Evolutionary conservation across 1,140 invertebrate genomes (phyloP).

Genomic region (Drosophila nigromelanica): DNA sequence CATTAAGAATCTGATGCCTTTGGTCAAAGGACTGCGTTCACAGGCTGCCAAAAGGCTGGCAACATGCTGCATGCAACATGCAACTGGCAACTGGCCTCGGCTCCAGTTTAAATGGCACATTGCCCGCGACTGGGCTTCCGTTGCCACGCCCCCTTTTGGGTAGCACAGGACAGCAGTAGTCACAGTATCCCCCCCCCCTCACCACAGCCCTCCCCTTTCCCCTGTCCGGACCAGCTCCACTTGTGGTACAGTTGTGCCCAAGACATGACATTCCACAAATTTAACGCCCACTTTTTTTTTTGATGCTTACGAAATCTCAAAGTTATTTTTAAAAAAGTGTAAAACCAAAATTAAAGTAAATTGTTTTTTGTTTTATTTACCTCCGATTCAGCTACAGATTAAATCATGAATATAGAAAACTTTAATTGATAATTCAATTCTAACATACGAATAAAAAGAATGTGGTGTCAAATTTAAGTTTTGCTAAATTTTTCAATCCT

Average conservation of each 20-base stretch:
- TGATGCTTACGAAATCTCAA: too few species aligned
- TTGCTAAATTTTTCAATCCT: too few species aligned
- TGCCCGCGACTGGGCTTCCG: constrained; percentile 65
- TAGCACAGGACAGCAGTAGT: constrained; percentile 24
- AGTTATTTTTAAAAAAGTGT: too few species aligned
- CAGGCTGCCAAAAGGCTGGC: constrained; percentile 13
- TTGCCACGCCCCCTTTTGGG: constrained; percentile 64
- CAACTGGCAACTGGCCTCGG: constrained; percentile 3
- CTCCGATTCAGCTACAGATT: too few species aligned
- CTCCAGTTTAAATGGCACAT: constrained; percentile 79
- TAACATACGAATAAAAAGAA: too few species aligned
- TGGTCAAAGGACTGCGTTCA: constrained; percentile 20
- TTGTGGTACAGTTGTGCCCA: constrained; percentile 58
- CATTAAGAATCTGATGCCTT: constrained; percentile 68
- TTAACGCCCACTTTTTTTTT: neutral
- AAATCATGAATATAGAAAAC: too few species aligned
- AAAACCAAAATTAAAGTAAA: too few species aligned
- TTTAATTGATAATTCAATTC: too few species aligned
- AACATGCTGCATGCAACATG: constrained; percentile 14
- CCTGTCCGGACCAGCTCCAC: neutral
- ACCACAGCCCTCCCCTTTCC: too few species aligned
- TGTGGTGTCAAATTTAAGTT: too few species aligned
- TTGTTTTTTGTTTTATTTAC: neutral
- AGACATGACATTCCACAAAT: constrained; percentile 41
- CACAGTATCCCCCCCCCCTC: neutral